Evolutionary conservation across 1,140 invertebrate genomes (phyloP).

Genomic region (Lasioglossum baleicum): DNA sequence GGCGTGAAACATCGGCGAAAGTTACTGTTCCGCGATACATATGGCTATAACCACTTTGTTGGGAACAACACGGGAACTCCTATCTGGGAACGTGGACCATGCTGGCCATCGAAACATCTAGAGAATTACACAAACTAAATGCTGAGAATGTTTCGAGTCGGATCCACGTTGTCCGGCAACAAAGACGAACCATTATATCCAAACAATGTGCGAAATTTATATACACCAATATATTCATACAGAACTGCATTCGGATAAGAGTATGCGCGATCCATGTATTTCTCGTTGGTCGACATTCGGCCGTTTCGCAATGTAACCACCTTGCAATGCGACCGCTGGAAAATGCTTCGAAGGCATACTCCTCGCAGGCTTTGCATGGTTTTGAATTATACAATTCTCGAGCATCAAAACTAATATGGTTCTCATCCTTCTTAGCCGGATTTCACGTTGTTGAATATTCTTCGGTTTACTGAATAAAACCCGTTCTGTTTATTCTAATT

Average conservation of each 20-base stretch:
- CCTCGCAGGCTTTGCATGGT: neutral
- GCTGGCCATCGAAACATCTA: neutral
- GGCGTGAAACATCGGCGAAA: conserved; percentile 20
- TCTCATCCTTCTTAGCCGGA: neutral
- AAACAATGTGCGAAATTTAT: conserved; percentile 10
- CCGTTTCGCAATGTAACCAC: neutral
- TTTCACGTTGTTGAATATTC: neutral
- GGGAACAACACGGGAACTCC: neutral
- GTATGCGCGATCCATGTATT: neutral
- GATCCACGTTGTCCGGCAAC: neutral
- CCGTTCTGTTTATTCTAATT: too few species aligned
- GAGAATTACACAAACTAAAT: conserved; percentile 24
- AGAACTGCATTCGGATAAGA: neutral
- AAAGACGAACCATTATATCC: conserved; percentile 7
- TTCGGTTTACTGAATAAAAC: neutral
- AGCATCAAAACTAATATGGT: neutral
- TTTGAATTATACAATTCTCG: neutral
- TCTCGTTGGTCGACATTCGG: neutral
- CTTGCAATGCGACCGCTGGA: neutral
- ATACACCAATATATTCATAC: neutral
- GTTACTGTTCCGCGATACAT: conserved; percentile 5
- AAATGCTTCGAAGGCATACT: neutral
- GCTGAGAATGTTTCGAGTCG: conserved; percentile 13
- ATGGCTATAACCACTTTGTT: neutral
- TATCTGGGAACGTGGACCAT: neutral